A percentile compares a stretch with the other conserved stretches of the same genome.
Evolutionary conservation across 2,797 vertebrate species (phyloP).

Genomic region (Neosilurus hyrtlii): DNA sequence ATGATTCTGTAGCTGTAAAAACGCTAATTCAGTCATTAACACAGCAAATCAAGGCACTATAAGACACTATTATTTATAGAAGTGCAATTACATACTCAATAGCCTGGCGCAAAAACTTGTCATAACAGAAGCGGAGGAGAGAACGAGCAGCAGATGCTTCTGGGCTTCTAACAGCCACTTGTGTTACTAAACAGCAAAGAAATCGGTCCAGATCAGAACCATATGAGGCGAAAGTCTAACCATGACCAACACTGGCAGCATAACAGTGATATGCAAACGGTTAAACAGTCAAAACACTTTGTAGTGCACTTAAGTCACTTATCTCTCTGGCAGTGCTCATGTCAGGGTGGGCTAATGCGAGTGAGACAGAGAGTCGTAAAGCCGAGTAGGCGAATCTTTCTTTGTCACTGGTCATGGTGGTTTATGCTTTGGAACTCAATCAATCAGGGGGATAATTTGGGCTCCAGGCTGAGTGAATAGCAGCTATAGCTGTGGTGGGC

Average conservation of each 20-base stretch:
- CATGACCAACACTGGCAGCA: slow-evolving; percentile 38
- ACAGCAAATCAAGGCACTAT: slow-evolving; percentile 22
- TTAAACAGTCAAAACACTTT: slow-evolving; percentile 43
- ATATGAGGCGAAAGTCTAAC: slow-evolving; percentile 34
- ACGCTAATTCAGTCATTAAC: slow-evolving; percentile 21
- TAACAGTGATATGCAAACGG: slow-evolving; percentile 47
- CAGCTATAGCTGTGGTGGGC: slow-evolving; percentile 34
- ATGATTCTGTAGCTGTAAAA: slow-evolving; percentile 22
- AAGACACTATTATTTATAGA: slow-evolving; percentile 36
- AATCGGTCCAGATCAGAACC: slow-evolving; percentile 39
- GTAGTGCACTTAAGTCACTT: slow-evolving; percentile 54
- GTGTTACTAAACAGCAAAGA: slow-evolving; percentile 7
- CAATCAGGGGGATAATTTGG: slow-evolving; percentile 61
- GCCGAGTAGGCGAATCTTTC: slow-evolving; percentile 51
- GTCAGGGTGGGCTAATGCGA: slow-evolving; percentile 40
- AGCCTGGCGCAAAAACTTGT: slow-evolving; percentile 21
- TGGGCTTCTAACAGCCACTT: slow-evolving; percentile 26
- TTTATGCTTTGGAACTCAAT: slow-evolving; percentile 62
- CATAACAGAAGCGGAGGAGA: slow-evolving; percentile 29
- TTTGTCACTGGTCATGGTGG: slow-evolving; percentile 39
- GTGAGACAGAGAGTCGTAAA: slow-evolving; percentile 44
- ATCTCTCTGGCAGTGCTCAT: slow-evolving; percentile 43
- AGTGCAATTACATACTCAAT: slow-evolving; percentile 27
- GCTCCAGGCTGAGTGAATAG: slow-evolving; percentile 51
- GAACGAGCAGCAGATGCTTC: slow-evolving; percentile 30